Evolutionary conservation across 35 echinoderm and acorn worm species (phyloP).

Genomic region (Patiria miniata): DNA sequence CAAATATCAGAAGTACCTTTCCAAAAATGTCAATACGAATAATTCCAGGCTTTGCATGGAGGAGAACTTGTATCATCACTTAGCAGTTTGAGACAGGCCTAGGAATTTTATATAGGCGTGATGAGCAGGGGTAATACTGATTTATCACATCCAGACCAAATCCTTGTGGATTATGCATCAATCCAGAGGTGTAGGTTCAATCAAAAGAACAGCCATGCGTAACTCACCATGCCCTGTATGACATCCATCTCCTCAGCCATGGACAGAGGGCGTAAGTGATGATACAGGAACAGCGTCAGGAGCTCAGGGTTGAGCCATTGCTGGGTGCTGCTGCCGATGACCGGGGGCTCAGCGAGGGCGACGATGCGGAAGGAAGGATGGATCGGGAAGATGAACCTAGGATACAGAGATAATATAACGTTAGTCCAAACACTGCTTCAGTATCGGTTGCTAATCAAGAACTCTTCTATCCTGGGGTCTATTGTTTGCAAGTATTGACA

Average conservation of each 20-base stretch:
- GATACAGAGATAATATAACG: too few relatives aligned
- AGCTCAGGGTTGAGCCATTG: conserved; percentile 94
- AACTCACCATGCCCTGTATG: conserved; percentile 84
- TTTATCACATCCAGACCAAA: too few relatives aligned
- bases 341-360: conserved; percentile 87
- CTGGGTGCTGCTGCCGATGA: conserved; percentile 90
- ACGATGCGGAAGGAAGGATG: conserved; percentile 94
- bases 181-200: too few relatives aligned
- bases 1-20: background rate
- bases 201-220: background rate
- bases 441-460: too few relatives aligned
- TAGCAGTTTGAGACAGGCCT: too few relatives aligned
- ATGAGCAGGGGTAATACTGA: too few relatives aligned
- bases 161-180: background rate
- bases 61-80: too few relatives aligned
- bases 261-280: conserved; percentile 84
- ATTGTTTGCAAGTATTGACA: too few relatives aligned
- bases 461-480: too few relatives aligned
- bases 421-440: too few relatives aligned
- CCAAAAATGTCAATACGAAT: background rate
- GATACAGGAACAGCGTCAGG: conserved; percentile 92
- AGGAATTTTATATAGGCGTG: too few relatives aligned
- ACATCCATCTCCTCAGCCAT: conserved; percentile 83
- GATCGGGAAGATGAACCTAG: conserved; percentile 75
- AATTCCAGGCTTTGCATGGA: too few relatives aligned